Evolutionary conservation across 2,888 invertebrate genomes (phyloP), one percentile per base, ranked within the genome.

Genomic region (Drosophila affinis): DNA sequence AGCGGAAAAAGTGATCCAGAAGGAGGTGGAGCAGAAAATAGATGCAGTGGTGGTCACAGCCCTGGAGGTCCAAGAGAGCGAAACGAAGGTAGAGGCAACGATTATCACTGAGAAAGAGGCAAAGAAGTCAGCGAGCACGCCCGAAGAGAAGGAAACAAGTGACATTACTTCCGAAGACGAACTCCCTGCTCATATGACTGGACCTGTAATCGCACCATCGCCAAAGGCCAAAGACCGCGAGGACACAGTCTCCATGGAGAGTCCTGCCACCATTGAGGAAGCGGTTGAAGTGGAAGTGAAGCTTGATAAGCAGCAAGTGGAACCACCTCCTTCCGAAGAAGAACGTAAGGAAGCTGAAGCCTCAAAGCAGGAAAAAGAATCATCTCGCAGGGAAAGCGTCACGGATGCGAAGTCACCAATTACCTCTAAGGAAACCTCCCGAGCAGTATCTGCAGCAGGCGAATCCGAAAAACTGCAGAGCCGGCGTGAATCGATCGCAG

Each of bases 161-260:
- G 90, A 91, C n/a, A 88, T 90, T n/a, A 90, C 93, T 76, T 93
- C 93, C 81, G 89, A 93, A 68, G 89, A 92, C 57, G 85, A 92
- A 55, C 73, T 92, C 49, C 91, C 91, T 0, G 87, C 75, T 3
- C 88, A 89, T 55, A 60, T 80, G 39, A 77, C 71, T 7, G 77
- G 72, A 3, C 69, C 78, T 29, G 52, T 69, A 14, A 59, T 67
- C n/a, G 72, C 74, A 21, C 57, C 71, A 2, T 63, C 80, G 0
- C 81, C 81, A 9, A 87, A 85, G 52, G 34, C 79, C 0, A 91
- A 87, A 57, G 90, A 91, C 1, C 86, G 79, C 1, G 90, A 90
- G 51, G 91, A 91, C 9, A 90, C 91, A 1, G 72, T 79, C 6
- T 91, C 92, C 4, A 61, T 90, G 3, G 92, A 91, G 45, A 92